Conservation (phyloP, 2,888 invertebrate species). For the Pyrrhia umbra region DNA sequence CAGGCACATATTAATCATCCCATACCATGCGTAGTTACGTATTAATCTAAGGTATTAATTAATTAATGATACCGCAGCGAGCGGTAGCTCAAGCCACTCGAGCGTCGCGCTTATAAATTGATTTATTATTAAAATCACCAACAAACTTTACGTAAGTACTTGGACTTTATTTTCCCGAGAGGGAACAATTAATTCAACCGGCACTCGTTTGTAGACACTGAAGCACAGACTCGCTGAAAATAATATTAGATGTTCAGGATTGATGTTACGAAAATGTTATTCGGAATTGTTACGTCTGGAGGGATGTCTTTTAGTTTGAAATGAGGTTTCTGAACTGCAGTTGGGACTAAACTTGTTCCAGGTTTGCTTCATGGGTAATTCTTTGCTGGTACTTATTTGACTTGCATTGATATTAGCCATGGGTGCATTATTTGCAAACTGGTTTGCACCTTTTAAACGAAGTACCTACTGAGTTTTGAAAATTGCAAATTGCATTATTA, state of each 20-base stretch:
- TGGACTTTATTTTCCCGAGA: conserved; percentile 45
- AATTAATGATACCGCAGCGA: conserved; percentile 54
- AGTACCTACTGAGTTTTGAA: too few relatives aligned
- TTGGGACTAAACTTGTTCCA: background rate
- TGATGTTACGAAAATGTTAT: conserved; percentile 15
- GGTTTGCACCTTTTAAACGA: too few relatives aligned
- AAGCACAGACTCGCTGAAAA: conserved; percentile 48
- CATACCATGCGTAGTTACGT: conserved; percentile 22
- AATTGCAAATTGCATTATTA: too few relatives aligned
- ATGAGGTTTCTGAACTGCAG: background rate
- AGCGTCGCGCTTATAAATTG: conserved; percentile 67
- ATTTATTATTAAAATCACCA: conserved; percentile 69
- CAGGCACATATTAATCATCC: conserved; percentile 21
- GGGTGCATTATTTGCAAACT: too few relatives aligned
- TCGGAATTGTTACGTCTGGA: background rate
- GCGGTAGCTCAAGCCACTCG: conserved; percentile 28
- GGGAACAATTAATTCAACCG: conserved; percentile 51
- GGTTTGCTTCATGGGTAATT: too few relatives aligned
- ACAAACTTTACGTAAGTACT: conserved; percentile 49
- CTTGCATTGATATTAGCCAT: too few relatives aligned
- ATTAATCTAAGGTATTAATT: conserved; percentile 52
- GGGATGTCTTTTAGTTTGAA: background rate
- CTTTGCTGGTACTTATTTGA: too few relatives aligned
- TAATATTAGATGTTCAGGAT: conserved; percentile 33
- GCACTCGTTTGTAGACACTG: conserved; percentile 34